Base-by-base conservation (phyloP, 2,113 vertebrate species). In the Chascanopsetta lugubris region DNA sequence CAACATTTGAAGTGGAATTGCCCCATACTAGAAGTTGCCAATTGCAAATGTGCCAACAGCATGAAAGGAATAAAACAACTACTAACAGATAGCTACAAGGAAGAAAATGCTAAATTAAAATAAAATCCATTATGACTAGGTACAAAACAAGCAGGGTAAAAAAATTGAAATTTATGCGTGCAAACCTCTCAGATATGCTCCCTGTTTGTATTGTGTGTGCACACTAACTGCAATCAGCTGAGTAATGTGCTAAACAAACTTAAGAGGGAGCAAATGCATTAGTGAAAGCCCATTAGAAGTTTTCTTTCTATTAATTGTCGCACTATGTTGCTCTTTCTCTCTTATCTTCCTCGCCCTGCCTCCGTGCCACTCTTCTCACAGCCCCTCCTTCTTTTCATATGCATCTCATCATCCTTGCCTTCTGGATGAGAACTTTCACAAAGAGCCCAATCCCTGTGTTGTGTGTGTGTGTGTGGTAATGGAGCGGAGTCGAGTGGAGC, bases 401-500 rank as follows among this genome's bases (percentile, higher is more conserved):
- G 24, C 25, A 48, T 63, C 60, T 71, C 55, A 63, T 43, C 63
- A 62, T 72, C 59, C 42, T 13, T 15, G 45, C 53, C 69, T 58
- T 56, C 24, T 75, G 67, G 79, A 84, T 57, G 51, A 57, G 53
- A 62, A 74, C 69, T 74, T 69, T 59, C 59, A 80, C 72, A 77
- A 81, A 77, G 50, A 72, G 69, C 77, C 77, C 59, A 74, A 43
- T 61, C 55, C 63, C 69, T 71, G 57, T 61, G 58, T 75, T 81
- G 43, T 82, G 43, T 48, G 40, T 32, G 18, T 81, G 43, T 82
- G 43, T 48, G 40, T 32, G 18, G 65, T 76, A 83, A 86, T 75
- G 74, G 69, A 73, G 72, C 75, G 62, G 58, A 84, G 75, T 71
- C 66, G 78, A 85, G 55, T 82, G 69, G 66, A 69, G 67, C 57